phyloP scores from a whole-genome alignment of 2,888 invertebrate genomes.

The Drosophila longiperda region DNA sequence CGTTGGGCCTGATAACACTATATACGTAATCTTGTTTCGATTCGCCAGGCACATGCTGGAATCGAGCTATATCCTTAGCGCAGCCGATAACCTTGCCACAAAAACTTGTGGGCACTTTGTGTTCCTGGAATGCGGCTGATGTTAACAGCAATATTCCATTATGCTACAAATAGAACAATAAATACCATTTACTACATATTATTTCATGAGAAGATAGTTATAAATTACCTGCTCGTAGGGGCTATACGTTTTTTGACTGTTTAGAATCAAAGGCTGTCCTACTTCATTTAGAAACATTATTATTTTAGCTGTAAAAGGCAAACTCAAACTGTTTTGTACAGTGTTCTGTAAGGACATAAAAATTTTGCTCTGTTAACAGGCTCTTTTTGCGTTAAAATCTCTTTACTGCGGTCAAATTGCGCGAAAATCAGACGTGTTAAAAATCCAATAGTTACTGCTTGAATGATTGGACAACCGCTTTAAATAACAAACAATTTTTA shows the following conservation, averaged over 20 bases:
- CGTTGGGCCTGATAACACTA: constrained; percentile 25
- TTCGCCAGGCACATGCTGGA: neutral
- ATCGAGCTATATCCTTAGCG: constrained; percentile 27
- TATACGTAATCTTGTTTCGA: constrained; percentile 1
- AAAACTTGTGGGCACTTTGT: constrained; percentile 44
- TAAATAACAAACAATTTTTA: constrained; percentile 3
- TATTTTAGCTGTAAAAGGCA: neutral
- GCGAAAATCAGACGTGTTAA: neutral
- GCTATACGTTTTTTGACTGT: constrained; percentile 33
- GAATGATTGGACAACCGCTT: neutral
- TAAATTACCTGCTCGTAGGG: constrained; percentile 47
- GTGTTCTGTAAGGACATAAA: neutral
- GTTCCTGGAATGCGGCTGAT: constrained; percentile 49
- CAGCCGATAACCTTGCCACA: constrained; percentile 47
- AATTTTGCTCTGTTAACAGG: neutral
- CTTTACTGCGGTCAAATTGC: constrained; percentile 1
- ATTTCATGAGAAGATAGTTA: neutral
- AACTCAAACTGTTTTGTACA: neutral
- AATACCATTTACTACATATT: neutral
- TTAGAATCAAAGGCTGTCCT: constrained; percentile 61
- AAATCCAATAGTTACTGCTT: neutral
- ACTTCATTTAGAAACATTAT: constrained; percentile 63
- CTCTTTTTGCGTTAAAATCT: constrained; percentile 8
- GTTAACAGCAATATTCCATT: constrained; percentile 56
- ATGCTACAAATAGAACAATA: constrained; percentile 31